Evolutionary conservation across 2,888 invertebrate species (phyloP), one percentile per base, ranked within the genome.

Genomic region (Chouioia cunea): DNA sequence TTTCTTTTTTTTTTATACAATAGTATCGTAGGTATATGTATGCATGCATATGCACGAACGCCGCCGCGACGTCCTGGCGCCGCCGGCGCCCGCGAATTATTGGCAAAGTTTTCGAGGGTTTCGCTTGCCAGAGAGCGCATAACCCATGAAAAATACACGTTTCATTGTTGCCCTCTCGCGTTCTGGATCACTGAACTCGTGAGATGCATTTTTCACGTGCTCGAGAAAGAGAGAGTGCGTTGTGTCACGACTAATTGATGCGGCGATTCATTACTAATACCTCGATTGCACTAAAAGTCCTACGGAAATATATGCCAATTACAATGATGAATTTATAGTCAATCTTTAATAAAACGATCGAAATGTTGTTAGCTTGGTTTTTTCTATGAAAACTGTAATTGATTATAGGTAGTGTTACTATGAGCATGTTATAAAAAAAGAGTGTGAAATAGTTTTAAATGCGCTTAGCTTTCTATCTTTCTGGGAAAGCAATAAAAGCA

Each of bases 41-140:
- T 12, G 36, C 36, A 16, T 16, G 10, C 4, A 50, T 50, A 16
- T 16, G 10, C 43, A n/a, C 27, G 58, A 50, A 2, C 43, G 67
- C 50, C 73, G 73, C 59, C 73, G 54, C 47, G 69, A 58, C 69
- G 73, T 54, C 69, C 48, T 18, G 69, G 70, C 73, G 70, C 73
- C 73, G 47, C 36, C 44, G 58, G 14, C 22, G 18, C 16, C 27
- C 52, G 52, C 18, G 48, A 66, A 69, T 73, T 73, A 73, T 73
- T 66, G 64, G 70, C 73, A 73, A 73, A 70, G 64, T 67, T 73
- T 64, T 56, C 65, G 43, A 44, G 52, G 57, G 0, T 63, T 18
- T 2, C 50, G 53, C 50, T 56, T 48, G 59, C 52, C 52, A 57
- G 60, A 47, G 20, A 47, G 46, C 15, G 22, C 20, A 52, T 66